Percentiles rank a stretch among this genome's conserved stretches.
Conservation (phyloP, 2,113 vertebrate genomes). For the Terrapene triunguis region DNA sequence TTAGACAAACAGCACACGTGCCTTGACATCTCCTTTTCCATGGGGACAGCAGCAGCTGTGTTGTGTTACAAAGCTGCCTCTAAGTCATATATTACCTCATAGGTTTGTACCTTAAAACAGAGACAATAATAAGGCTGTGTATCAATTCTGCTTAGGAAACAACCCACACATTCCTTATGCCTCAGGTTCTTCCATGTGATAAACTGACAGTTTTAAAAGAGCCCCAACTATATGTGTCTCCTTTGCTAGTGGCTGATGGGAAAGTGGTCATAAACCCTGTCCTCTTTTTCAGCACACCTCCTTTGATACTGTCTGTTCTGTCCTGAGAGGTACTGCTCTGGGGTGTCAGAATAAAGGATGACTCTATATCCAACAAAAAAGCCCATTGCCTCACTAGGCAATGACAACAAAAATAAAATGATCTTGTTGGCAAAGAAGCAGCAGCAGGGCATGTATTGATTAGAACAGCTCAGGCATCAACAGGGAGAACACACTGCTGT, state of each 20-base stretch:
- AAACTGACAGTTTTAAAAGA: not conserved
- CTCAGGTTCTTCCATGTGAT: not conserved
- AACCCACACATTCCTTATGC: rapidly evolving
- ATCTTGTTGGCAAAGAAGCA: not conserved
- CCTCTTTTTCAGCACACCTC: not conserved
- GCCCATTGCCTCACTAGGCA: not conserved
- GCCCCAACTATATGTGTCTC: not conserved
- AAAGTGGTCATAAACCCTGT: not conserved
- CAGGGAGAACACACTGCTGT: not conserved
- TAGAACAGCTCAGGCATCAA: not conserved
- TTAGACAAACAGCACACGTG: rapidly evolving
- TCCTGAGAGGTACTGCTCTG: not conserved
- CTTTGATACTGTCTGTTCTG: not conserved
- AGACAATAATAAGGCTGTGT: not conserved
- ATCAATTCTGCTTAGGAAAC: not conserved
- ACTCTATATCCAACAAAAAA: not conserved
- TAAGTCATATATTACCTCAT: not conserved
- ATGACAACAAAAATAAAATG: not conserved
- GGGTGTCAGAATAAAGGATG: not conserved
- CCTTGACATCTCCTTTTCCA: not conserved
- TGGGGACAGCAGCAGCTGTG: not conserved
- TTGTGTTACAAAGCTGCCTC: not conserved
- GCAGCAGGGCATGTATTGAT: not conserved
- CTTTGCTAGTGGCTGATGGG: not conserved
- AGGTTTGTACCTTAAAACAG: not conserved